A percentile compares a stretch with the other conserved stretches of the same genome.
These are phyloP conservation scores for Takifugu bimaculatus DNA, from an alignment of 2,113 vertebrate species.

Conservation along the genomic window DNA sequence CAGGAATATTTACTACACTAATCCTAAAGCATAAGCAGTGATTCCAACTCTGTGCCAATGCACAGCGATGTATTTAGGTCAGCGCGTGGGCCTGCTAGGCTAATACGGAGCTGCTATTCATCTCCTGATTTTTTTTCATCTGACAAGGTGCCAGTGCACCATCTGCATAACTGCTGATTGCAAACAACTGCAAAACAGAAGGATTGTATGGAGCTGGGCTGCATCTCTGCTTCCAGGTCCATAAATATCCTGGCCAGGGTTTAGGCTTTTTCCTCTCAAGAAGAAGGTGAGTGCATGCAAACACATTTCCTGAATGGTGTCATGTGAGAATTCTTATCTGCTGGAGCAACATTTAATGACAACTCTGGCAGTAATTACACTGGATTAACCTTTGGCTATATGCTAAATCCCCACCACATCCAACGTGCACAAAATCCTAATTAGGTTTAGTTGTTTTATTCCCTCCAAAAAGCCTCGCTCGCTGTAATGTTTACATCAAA, in stretches of 20 bases:
- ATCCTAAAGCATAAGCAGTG: not conserved
- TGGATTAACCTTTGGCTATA: constrained; percentile 52
- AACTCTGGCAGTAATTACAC: constrained; percentile 51
- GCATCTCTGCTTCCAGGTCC: constrained; percentile 31
- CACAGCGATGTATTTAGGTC: constrained; percentile 31
- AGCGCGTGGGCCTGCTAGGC: not conserved
- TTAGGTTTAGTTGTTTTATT: constrained; percentile 2
- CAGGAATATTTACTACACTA: constrained; percentile 4
- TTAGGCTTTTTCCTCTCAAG: not conserved
- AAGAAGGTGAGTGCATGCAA: not conserved
- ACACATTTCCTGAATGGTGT: constrained; percentile 14
- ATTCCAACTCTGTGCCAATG: not conserved
- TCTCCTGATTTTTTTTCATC: constrained; percentile 45
- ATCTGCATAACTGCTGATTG: constrained; percentile 55
- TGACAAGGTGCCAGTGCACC: constrained; percentile 39
- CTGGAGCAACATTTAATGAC: constrained; percentile 32
- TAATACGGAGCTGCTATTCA: constrained; percentile 23
- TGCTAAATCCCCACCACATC: constrained; percentile 39
- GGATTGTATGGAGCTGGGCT: constrained; percentile 48
- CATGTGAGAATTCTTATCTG: constrained; percentile 22
- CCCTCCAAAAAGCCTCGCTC: not conserved
- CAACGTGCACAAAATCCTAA: constrained; percentile 24
- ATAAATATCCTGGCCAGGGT: constrained; percentile 35
- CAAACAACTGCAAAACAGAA: constrained; percentile 33
- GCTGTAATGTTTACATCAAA: not conserved